Base-by-base conservation (phyloP, 92 coral and sea anemone species). In the Phenganax marumi region DNA sequence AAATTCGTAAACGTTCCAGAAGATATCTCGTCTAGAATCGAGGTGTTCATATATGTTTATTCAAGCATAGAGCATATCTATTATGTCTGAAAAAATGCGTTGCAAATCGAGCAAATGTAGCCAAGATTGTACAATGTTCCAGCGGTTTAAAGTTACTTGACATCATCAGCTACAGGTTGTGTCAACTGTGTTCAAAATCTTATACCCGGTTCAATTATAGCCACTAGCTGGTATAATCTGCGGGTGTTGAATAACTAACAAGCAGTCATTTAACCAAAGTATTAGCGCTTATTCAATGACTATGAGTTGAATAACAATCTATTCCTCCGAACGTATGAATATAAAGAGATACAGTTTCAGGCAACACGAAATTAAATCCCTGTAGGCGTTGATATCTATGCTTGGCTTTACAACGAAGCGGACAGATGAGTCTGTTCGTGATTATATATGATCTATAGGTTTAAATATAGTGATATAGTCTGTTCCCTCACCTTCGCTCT, bases 401-500 rank as follows among this genome's bases (percentile, higher is more conserved):
- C 43, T 66, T 66, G 43, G 43, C 46, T 66, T 33, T 8, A 19
- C 57, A 72, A 72, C 77, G 17, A 8, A 50, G 21, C 79, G 51
- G 63, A 52, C 79, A 74, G 46, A 74, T 24, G 19, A 43, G 56
- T 22, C 68, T 76, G 81, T 62, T 56, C 9, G 14, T 25, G 26
- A 76, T 23, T 76, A 60, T 68, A 18, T 62, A 25, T 76, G 79
- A 74, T 74, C 58, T 74, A 74, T 74, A 19, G 26, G 21, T 33
- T 61, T 52, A 51, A 74, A 74, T 73, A 73, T 17, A 70, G 17
- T 19, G 18, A 70, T 43, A 49, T 48, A 14, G 61, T 74, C 79
- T 74, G 81, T 76, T 56, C 25, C 47, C 69, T 23, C 39, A 76
- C 81, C 68, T 76, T 76, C 24, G 51, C 10, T 76, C 17, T 17